Evolutionary conservation across 2,888 invertebrate genomes (phyloP).

Genomic region (Nasonovia ribisnigri): DNA sequence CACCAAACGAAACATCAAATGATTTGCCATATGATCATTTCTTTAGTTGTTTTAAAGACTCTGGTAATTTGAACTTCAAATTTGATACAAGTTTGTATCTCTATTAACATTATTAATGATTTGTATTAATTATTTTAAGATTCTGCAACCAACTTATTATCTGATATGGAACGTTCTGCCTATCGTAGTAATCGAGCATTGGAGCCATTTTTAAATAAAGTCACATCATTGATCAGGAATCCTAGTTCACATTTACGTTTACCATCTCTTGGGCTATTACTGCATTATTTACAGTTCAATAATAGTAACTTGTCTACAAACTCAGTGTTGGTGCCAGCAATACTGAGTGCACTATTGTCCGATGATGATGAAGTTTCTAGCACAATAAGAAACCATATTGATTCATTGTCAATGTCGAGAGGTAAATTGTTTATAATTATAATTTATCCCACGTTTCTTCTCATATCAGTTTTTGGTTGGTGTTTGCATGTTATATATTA

Average conservation of each 20-base stretch:
- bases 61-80: neutral
- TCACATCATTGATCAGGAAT: conserved; percentile 48
- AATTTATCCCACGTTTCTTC: neutral
- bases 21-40: conserved; percentile 54
- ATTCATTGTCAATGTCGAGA: conserved; percentile 62
- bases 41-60: conserved; percentile 59
- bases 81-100: neutral
- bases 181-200: conserved; percentile 50
- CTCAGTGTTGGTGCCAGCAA: conserved; percentile 38
- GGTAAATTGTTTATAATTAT: conserved; percentile 35
- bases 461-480: neutral
- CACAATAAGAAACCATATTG: conserved; percentile 56
- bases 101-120: neutral
- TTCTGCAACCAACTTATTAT: conserved; percentile 45
- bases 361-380: conserved; percentile 60
- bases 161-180: conserved; percentile 55
- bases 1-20: conserved; percentile 31
- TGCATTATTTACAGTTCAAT: conserved; percentile 58
- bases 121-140: conserved; percentile 37
- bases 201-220: conserved; percentile 60
- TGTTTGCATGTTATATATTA: neutral
- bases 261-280: conserved; percentile 51
- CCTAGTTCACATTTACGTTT: conserved; percentile 58
- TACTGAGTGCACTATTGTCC: conserved; percentile 48
- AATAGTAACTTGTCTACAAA: conserved; percentile 44